These are phyloP conservation scores for Echeneis naucrates DNA, from an alignment of 2,797 vertebrate species.

Conservation along the genomic window DNA sequence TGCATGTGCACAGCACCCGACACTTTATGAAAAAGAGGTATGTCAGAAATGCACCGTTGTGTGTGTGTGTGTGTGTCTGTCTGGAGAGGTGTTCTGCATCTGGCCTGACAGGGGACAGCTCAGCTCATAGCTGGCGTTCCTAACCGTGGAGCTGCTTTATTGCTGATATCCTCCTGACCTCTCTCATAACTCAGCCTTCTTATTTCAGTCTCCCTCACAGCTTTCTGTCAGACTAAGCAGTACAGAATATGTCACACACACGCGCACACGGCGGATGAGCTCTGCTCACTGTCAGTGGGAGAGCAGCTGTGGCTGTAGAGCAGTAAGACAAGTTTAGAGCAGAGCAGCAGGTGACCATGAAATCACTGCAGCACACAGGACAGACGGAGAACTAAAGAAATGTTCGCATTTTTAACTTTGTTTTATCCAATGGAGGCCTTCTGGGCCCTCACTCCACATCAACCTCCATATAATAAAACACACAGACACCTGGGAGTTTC, in stretches of 20 bases:
- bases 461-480: not conserved
- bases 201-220: constrained; percentile 67
- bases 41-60: constrained; percentile 67
- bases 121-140: constrained; percentile 77
- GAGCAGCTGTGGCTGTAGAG: constrained; percentile 68
- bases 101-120: constrained; percentile 60
- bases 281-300: constrained; percentile 59
- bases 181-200: constrained; percentile 72
- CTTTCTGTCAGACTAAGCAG: constrained; percentile 63
- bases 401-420: not conserved
- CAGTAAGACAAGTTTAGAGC: constrained; percentile 44
- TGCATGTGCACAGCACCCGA: constrained; percentile 18
- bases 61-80: constrained; percentile 35
- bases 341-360: constrained; percentile 71
- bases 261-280: constrained; percentile 17
- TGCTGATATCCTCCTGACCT: constrained; percentile 78
- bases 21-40: constrained; percentile 43
- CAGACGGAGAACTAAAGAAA: constrained; percentile 43
- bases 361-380: constrained; percentile 38
- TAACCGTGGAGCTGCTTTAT: constrained; percentile 70
- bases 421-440: not conserved
- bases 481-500: constrained; percentile 25
- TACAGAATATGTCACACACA: constrained; percentile 37
- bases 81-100: constrained; percentile 58
- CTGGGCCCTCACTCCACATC: not conserved